phyloP scores from a whole-genome alignment of 2,113 vertebrate species.

The Sitta europaea region DNA sequence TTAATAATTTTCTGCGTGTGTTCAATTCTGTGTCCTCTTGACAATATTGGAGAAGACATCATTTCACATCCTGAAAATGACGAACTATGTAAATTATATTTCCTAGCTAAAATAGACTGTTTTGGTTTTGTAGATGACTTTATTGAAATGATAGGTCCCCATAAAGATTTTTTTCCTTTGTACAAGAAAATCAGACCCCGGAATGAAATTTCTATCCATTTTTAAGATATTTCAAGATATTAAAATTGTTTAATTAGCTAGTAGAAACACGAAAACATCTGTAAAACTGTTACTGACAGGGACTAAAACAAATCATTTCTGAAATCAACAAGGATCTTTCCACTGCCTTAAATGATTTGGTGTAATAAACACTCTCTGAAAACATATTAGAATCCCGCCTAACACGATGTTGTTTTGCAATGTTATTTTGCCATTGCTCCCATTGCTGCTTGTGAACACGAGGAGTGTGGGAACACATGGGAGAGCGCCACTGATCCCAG shows the following conservation, averaged over 20 bases:
- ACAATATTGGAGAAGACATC: background rate
- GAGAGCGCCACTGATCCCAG: background rate
- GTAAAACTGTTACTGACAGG: background rate
- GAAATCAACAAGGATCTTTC: background rate
- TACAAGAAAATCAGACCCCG: background rate
- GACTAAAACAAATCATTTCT: background rate
- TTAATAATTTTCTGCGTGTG: background rate
- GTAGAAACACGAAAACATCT: background rate
- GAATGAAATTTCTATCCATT: background rate
- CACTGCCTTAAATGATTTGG: background rate
- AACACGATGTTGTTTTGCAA: background rate
- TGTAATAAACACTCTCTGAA: background rate
- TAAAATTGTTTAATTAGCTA: background rate
- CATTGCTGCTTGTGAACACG: background rate
- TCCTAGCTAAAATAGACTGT: background rate
- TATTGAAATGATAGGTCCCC: background rate
- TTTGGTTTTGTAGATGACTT: background rate
- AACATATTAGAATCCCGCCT: background rate
- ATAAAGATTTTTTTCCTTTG: background rate
- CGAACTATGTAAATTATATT: background rate
- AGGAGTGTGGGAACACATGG: background rate
- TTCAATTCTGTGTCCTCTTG: background rate
- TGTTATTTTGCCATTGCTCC: background rate
- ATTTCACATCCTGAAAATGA: background rate
- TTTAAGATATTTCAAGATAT: background rate